Base-by-base conservation (phyloP, 2,113 vertebrate species). In the Mesembrinibis cayennensis region DNA sequence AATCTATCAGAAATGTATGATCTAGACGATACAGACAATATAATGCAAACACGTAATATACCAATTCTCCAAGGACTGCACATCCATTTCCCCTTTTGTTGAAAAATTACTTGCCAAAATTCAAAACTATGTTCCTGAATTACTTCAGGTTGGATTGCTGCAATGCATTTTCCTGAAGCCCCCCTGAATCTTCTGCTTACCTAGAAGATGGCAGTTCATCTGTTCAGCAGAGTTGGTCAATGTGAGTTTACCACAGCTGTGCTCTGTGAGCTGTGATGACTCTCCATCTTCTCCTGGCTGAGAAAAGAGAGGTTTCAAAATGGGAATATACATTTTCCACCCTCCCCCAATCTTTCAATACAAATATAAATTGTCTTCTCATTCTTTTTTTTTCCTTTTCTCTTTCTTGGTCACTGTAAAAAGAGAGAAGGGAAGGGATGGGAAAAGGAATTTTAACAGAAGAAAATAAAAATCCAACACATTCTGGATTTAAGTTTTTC, bases 171-270 rank as follows among this genome's bases (percentile, higher is more conserved):
- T 71, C 53, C 73, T 70, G 34, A 84, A 62, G 42, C 29, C 11
- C 27, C 84, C 42, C n/a, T 47, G 30, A 88, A 61, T 40, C 16
- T 36, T 90, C 40, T 36, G 18, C 58, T 90, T 83, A 36, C 5
- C 32, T 47, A 29, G n/a, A 87, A 36, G 22, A 23, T 4, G 30
- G 42, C 29, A 55, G 52, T 65, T 86, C 19, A 36, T 50, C 38
- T 34, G 34, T 40, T 86, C 49, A 67, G 38, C 0, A 0, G 56
- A 55, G 14, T 3, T 59, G 56, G 25, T 47, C 32, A 45, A 7
- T 26, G n/a, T 47, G 47, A 88, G 32, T 63, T 88, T 79, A 36
- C 76, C 72, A 90, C 44, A 79, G 20, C 42, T 74, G 55, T 63
- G 18, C 55, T 78, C 12, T 44, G 30, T 77, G 40, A 77, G n/a